phyloP scores from a whole-genome alignment of 2,888 invertebrate species.

The Hypselothyrea guttata region DNA sequence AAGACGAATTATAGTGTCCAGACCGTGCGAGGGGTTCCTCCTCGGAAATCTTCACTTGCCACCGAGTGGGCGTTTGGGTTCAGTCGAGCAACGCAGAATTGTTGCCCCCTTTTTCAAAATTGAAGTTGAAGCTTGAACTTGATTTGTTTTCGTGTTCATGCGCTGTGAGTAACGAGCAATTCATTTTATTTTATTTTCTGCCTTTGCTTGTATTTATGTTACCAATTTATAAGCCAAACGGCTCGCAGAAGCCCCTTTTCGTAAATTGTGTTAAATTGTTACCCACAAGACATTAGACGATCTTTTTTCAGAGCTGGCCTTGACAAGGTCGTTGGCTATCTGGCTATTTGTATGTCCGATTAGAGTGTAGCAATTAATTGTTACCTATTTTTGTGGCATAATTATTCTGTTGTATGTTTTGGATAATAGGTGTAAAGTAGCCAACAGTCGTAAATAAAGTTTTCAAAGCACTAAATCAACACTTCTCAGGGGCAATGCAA shows the following conservation, averaged over 20 bases:
- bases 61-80: constrained; percentile 34
- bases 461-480: constrained; percentile 4
- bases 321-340: constrained; percentile 58
- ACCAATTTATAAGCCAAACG: constrained; percentile 21
- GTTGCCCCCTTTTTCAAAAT: constrained; percentile 25
- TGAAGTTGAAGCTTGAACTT: constrained; percentile 26
- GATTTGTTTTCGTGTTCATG: constrained; percentile 39
- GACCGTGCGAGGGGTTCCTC: not conserved
- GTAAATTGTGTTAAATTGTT: constrained; percentile 27
- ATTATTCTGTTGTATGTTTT: constrained; percentile 2
- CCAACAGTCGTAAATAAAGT: constrained; percentile 7
- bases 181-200: constrained; percentile 5
- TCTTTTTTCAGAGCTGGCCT: constrained; percentile 27
- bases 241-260: not conserved
- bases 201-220: constrained; percentile 8
- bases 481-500: constrained; percentile 9
- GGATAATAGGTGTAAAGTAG: not conserved
- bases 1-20: constrained; percentile 35
- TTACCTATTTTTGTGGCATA: constrained; percentile 11
- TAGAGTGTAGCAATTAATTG: constrained; percentile 19
- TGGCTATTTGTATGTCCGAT: constrained; percentile 31
- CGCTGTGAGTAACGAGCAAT: constrained; percentile 22
- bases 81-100: constrained; percentile 23
- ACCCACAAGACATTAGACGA: constrained; percentile 20
- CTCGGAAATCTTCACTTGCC: constrained; percentile 33